These are phyloP conservation scores for Fregata magnificens DNA, from an alignment of 2,113 vertebrate genomes.

Conservation along the genomic window DNA sequence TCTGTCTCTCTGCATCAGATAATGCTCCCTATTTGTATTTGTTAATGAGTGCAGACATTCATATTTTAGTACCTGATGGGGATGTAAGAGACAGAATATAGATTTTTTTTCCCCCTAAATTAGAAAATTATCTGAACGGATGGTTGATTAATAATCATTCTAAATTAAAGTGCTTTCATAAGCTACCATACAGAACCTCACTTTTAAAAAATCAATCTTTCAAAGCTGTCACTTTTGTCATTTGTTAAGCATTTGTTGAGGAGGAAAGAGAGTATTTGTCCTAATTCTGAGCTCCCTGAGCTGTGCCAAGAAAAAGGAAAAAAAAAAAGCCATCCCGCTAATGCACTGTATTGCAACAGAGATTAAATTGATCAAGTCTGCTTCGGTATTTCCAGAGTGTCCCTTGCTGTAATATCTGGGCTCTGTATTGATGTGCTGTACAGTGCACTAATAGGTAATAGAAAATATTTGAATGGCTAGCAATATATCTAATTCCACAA, in stretches of 20 bases:
- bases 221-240: constrained; percentile 68
- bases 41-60: constrained; percentile 63
- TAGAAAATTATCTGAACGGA: constrained; percentile 67
- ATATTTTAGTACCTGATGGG: constrained; percentile 66
- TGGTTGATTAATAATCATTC: constrained; percentile 72
- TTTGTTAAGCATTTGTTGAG: constrained; percentile 64
- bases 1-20: constrained; percentile 4
- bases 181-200: constrained; percentile 62
- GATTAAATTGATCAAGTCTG: constrained; percentile 65
- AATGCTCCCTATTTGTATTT: constrained; percentile 57
- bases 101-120: constrained; percentile 60
- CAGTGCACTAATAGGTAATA: constrained; percentile 13
- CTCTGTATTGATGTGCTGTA: constrained; percentile 40
- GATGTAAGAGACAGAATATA: constrained; percentile 70
- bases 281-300: constrained; percentile 55
- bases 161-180: constrained; percentile 68
- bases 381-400: constrained; percentile 56
- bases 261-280: constrained; percentile 64
- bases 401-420: constrained; percentile 46
- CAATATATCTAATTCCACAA: constrained; percentile 20
- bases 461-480: constrained; percentile 38
- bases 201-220: constrained; percentile 65
- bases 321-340: constrained; percentile 39
- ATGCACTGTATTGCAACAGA: constrained; percentile 60
- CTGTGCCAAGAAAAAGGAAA: constrained; percentile 39